Percentiles rank a stretch among this genome's conserved stretches.
phyloP scores from a whole-genome alignment of 2,888 invertebrate species.

The Bimastos eiseni region DNA sequence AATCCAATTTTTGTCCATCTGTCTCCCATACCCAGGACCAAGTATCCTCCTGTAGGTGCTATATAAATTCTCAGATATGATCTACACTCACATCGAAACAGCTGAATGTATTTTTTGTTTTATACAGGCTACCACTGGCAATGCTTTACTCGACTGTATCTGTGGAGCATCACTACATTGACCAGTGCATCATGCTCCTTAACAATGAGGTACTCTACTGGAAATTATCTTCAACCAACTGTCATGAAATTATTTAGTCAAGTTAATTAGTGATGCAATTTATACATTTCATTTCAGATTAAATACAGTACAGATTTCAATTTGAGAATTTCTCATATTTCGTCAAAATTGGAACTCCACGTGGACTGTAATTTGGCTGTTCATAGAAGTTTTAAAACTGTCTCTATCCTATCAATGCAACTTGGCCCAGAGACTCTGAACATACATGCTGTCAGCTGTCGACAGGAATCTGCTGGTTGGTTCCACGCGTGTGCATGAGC shows the following conservation, averaged over 20 bases:
- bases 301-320: neutral
- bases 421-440: no score
- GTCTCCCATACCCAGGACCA: no score
- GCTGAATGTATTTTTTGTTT: neutral
- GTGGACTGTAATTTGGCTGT: neutral
- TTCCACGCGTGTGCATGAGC: no score
- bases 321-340: neutral
- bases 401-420: no score
- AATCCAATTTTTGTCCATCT: no score
- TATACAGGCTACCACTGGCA: neutral
- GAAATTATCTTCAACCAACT: neutral
- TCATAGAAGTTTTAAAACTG: no score
- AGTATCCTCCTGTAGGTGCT: no score
- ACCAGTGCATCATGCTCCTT: constrained; percentile 16
- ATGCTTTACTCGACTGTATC: constrained; percentile 10
- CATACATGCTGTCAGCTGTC: no score
- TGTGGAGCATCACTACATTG: constrained; percentile 17
- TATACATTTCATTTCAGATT: neutral
- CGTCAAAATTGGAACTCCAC: neutral
- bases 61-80: neutral
- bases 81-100: neutral
- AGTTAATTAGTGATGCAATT: neutral
- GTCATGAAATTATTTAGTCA: neutral
- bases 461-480: no score
- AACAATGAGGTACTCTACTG: neutral